Evolutionary conservation across 1,140 invertebrate genomes (phyloP).

Genomic region (Anthonomus grandis): DNA sequence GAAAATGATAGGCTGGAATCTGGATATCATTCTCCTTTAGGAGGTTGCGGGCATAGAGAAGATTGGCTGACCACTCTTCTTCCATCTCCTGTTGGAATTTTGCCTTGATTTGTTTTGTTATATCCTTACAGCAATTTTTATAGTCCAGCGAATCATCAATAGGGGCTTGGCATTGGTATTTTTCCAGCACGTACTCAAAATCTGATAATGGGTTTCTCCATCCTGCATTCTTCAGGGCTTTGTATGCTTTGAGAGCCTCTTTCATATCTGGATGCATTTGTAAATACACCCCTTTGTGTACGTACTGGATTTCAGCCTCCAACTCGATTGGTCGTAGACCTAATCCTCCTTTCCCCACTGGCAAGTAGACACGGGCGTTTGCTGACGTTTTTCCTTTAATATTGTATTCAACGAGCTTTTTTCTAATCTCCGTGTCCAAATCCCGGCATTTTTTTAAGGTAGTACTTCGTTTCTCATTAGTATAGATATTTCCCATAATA

Average conservation of each 20-base stretch:
- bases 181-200: slow-evolving; percentile 7
- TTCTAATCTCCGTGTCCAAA: slow-evolving; percentile 23
- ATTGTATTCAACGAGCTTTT: slow-evolving; percentile 27
- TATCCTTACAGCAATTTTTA: slow-evolving; percentile 10
- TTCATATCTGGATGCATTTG: no score
- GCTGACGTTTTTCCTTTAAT: slow-evolving; percentile 23
- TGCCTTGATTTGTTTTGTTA: neutral
- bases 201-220: slow-evolving; percentile 16
- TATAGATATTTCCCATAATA: neutral
- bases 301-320: slow-evolving; percentile 19
- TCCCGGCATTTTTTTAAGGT: slow-evolving; percentile 23
- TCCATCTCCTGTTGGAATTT: slow-evolving; percentile 1
- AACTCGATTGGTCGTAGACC: no score
- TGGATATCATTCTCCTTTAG: slow-evolving; percentile 3
- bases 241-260: no score
- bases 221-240: no score
- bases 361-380: slow-evolving; percentile 24
- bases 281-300: slow-evolving; percentile 18
- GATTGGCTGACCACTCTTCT: slow-evolving; percentile 18
- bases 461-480: no score
- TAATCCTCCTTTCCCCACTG: slow-evolving; percentile 19
- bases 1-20: slow-evolving; percentile 16
- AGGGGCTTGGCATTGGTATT: slow-evolving; percentile 2
- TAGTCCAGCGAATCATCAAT: slow-evolving; percentile 29
- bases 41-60: slow-evolving; percentile 21